Percentiles rank a stretch among this genome's conserved stretches.
Evolutionary conservation across 2,797 vertebrate genomes (phyloP).

Genomic region (Sebastes steindachneri): DNA sequence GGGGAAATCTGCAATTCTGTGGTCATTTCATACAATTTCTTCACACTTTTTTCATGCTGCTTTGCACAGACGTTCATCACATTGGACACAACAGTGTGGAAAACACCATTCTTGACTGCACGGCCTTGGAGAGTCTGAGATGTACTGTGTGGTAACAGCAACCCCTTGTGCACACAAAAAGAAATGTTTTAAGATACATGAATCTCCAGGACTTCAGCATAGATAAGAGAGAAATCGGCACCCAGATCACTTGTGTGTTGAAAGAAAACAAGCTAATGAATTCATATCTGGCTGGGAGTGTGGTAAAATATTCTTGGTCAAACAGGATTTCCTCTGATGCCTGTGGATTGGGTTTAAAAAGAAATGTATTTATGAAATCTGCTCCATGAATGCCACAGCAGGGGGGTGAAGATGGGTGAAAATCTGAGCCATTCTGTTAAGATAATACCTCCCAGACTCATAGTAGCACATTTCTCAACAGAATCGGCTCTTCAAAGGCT

Average conservation of each 20-base stretch:
- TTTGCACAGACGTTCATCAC: constrained; percentile 26
- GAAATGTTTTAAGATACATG: constrained; percentile 35
- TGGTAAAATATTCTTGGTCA: constrained; percentile 1
- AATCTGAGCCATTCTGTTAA: constrained; percentile 14
- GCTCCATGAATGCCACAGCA: constrained; percentile 28
- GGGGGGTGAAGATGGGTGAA: constrained; percentile 21
- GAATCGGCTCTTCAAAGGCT: constrained; percentile 43
- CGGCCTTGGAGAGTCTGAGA: neutral
- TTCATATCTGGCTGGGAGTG: constrained; percentile 2
- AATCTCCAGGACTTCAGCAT: constrained; percentile 2
- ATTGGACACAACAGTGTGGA: constrained; percentile 6
- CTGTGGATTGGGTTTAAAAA: neutral
- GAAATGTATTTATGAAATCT: constrained; percentile 7
- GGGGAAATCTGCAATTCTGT: constrained; percentile 17
- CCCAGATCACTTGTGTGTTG: neutral
- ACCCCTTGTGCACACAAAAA: constrained; percentile 64
- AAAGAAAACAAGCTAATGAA: constrained; percentile 26
- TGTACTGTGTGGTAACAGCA: constrained; percentile 62
- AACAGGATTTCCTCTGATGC: constrained; percentile 14
- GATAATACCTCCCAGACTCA: constrained; percentile 28
- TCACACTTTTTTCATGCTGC: constrained; percentile 18
- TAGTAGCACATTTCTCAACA: constrained; percentile 20
- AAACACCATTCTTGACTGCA: neutral
- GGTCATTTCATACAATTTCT: constrained; percentile 32
- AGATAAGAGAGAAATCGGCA: constrained; percentile 17